A percentile compares a stretch with the other conserved stretches of the same genome.
These are phyloP conservation scores for Cydia fagiglandana DNA, from an alignment of 1,140 invertebrate genomes.

Conservation along the genomic window DNA sequence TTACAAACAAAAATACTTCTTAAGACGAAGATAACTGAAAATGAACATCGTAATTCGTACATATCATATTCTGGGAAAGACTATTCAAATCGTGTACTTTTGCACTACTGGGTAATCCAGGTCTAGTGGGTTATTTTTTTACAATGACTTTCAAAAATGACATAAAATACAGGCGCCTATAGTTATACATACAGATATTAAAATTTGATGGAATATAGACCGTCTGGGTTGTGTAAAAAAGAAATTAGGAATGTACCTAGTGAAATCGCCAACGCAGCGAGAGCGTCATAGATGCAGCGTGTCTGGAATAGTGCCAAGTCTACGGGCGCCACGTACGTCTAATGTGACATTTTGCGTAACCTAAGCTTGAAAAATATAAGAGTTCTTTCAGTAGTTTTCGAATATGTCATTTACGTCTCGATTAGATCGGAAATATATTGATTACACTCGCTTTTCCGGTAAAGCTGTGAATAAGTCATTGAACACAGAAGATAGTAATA, in stretches of 20 bases:
- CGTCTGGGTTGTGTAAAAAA: slow-evolving; percentile 28
- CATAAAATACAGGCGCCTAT: background rate
- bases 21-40: too few relatives aligned
- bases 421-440: background rate
- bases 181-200: too few relatives aligned
- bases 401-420: background rate
- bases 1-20: background rate
- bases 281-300: slow-evolving; percentile 67
- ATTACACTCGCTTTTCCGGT: too few relatives aligned
- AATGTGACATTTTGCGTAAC: slow-evolving; percentile 26
- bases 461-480: too few relatives aligned
- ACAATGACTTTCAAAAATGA: background rate
- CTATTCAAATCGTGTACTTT: too few relatives aligned
- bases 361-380: slow-evolving; percentile 13
- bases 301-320: slow-evolving; percentile 68
- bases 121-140: background rate
- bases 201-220: background rate
- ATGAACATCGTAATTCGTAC: too few relatives aligned
- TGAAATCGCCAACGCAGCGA: slow-evolving; percentile 62
- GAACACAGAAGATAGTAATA: too few relatives aligned
- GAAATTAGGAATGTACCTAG: slow-evolving; percentile 42
- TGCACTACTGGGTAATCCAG: too few relatives aligned
- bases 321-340: slow-evolving; percentile 29
- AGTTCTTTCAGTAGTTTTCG: background rate
- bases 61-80: too few relatives aligned